A percentile compares a stretch with the other conserved stretches of the same genome.
Conservation (phyloP, 2,797 vertebrate genomes). For the Epinephelus coioides region DNA sequence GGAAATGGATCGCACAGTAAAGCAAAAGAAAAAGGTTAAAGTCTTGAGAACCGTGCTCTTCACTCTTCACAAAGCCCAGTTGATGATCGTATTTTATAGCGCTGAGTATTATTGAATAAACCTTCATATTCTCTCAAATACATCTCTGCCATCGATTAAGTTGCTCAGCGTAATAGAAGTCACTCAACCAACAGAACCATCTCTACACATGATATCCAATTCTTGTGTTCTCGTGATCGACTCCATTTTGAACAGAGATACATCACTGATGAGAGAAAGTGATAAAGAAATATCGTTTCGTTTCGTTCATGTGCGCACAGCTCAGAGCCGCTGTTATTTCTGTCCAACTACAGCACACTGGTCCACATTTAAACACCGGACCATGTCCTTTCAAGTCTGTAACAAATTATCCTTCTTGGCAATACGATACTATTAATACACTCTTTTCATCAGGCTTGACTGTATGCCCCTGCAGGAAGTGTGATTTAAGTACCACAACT, state of each 20-base stretch:
- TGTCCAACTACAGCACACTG: not conserved
- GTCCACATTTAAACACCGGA: not conserved
- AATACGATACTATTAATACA: not conserved
- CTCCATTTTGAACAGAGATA: conserved; percentile 26
- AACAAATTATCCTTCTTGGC: not conserved
- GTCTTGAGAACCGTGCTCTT: conserved; percentile 12
- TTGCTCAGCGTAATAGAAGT: conserved; percentile 44
- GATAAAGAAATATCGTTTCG: conserved; percentile 16
- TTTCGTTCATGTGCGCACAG: not conserved
- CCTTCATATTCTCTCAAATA: conserved; percentile 35
- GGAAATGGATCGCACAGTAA: conserved; percentile 39
- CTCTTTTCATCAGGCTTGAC: not conserved
- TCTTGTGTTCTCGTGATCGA: not conserved
- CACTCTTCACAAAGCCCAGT: conserved; percentile 30
- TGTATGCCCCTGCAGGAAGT: not conserved
- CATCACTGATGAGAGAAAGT: conserved; percentile 19
- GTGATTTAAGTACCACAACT: not conserved
- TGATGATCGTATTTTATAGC: conserved; percentile 37
- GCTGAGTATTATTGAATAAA: conserved; percentile 49
- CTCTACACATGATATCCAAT: conserved; percentile 1
- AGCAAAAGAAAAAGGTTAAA: conserved; percentile 41
- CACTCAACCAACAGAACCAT: conserved; percentile 30
- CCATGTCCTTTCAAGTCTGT: not conserved
- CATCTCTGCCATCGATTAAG: conserved; percentile 30
- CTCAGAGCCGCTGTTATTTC: conserved; percentile 4